phyloP scores from a whole-genome alignment of 2,113 vertebrate genomes.

The Emberiza fucata region DNA sequence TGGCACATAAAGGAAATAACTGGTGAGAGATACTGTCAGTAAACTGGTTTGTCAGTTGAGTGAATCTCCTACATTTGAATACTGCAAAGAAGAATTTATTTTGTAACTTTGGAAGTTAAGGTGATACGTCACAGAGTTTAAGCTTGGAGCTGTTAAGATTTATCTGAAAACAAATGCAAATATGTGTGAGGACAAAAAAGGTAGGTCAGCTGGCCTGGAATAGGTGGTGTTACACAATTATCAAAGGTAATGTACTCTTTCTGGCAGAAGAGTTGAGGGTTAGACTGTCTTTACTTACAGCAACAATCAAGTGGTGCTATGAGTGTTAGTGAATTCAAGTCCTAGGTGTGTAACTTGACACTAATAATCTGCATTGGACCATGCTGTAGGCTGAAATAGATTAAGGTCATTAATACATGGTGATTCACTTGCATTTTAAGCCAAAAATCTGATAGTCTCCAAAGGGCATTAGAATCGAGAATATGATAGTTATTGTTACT shows the following conservation, averaged over 20 bases:
- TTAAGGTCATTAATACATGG: not conserved
- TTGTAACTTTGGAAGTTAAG: not conserved
- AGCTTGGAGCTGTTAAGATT: not conserved
- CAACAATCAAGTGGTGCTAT: conserved; percentile 29
- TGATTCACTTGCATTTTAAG: not conserved
- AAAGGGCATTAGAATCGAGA: conserved; percentile 13
- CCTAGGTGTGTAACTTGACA: not conserved
- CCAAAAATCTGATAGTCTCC: conserved; percentile 20
- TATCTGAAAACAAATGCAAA: not conserved
- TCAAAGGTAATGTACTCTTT: not conserved
- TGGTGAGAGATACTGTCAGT: not conserved
- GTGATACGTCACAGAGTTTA: not conserved
- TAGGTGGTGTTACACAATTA: not conserved
- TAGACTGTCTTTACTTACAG: conserved; percentile 12
- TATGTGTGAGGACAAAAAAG: not conserved
- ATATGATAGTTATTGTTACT: not conserved
- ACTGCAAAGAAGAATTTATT: not conserved
- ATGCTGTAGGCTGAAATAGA: not conserved
- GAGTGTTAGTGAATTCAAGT: not conserved
- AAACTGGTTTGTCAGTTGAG: not conserved
- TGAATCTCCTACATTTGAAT: not conserved
- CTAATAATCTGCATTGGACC: not conserved
- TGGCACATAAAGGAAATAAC: not conserved
- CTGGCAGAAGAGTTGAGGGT: not conserved
- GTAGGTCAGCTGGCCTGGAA: not conserved